These are phyloP conservation scores for Drosophila elegans DNA, from an alignment of 1,140 invertebrate genomes.

Conservation along the genomic window DNA sequence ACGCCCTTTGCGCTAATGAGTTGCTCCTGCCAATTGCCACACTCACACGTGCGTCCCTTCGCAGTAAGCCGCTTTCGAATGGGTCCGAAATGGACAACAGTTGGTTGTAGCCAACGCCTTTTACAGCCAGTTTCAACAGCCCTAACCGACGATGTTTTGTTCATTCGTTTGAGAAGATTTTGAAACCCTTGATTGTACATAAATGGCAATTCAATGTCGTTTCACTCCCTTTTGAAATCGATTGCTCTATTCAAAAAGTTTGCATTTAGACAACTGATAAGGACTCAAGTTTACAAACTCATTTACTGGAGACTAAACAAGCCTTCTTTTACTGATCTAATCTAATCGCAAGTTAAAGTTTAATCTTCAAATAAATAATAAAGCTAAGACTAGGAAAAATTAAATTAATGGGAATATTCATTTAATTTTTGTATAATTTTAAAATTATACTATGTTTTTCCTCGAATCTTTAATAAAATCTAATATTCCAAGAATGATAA, in stretches of 20 bases:
- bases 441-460: too few species aligned
- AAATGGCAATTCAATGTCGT: slow-evolving; percentile 8
- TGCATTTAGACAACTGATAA: too few species aligned
- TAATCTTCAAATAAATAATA: too few species aligned
- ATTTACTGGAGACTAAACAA: too few species aligned
- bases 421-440: too few species aligned
- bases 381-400: too few species aligned
- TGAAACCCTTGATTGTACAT: slow-evolving; percentile 1
- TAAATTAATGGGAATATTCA: too few species aligned
- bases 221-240: background rate
- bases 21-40: slow-evolving; percentile 42
- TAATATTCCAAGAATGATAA: too few species aligned
- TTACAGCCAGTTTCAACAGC: slow-evolving; percentile 19
- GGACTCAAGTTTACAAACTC: too few species aligned
- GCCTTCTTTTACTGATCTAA: too few species aligned
- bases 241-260: background rate
- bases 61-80: slow-evolving; percentile 32
- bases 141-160: slow-evolving; percentile 11
- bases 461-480: too few species aligned
- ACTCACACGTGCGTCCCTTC: slow-evolving; percentile 15
- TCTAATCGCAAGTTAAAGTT: too few species aligned
- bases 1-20: slow-evolving; percentile 49
- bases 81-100: slow-evolving; percentile 22
- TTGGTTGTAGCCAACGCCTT: slow-evolving; percentile 34
- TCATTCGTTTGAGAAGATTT: slow-evolving; percentile 7